Evolutionary conservation across 2,888 invertebrate species (phyloP).

Genomic region (Melanargia galathea): DNA sequence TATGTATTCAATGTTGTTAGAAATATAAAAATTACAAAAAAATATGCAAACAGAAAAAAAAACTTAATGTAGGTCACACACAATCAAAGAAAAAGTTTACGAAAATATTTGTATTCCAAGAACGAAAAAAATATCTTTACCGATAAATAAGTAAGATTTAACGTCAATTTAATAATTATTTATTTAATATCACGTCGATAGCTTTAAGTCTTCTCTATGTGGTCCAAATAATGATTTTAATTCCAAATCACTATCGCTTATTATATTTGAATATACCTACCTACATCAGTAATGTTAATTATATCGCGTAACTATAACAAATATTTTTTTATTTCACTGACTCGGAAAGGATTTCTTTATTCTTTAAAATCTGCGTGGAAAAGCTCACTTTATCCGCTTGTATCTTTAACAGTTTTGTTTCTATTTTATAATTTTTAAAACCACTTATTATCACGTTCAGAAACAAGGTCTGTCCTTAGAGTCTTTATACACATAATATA

Average conservation of each 20-base stretch:
- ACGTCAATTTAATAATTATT: neutral
- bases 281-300: neutral
- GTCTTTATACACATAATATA: too few species aligned
- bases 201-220: constrained; percentile 50
- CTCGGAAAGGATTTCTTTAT: too few species aligned
- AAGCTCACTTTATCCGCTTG: too few species aligned
- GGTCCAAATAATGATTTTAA: constrained; percentile 56
- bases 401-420: too few species aligned
- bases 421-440: too few species aligned
- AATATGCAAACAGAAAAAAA: constrained; percentile 31
- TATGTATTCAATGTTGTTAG: constrained; percentile 27
- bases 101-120: constrained; percentile 7
- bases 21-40: constrained; percentile 28
- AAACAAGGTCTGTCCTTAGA: too few species aligned
- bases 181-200: constrained; percentile 27
- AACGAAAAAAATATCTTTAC: neutral
- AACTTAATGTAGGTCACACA: constrained; percentile 22
- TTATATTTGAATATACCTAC: constrained; percentile 3
- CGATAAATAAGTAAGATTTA: neutral
- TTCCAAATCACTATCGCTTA: constrained; percentile 21
- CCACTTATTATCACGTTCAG: too few species aligned
- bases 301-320: neutral
- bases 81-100: constrained; percentile 3
- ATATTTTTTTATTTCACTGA: too few species aligned
- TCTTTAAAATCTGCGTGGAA: too few species aligned